A percentile compares a stretch with the other conserved stretches of the same genome.
These are phyloP conservation scores for Ruditapes philippinarum DNA, from an alignment of 1,140 invertebrate genomes.

Conservation along the genomic window DNA sequence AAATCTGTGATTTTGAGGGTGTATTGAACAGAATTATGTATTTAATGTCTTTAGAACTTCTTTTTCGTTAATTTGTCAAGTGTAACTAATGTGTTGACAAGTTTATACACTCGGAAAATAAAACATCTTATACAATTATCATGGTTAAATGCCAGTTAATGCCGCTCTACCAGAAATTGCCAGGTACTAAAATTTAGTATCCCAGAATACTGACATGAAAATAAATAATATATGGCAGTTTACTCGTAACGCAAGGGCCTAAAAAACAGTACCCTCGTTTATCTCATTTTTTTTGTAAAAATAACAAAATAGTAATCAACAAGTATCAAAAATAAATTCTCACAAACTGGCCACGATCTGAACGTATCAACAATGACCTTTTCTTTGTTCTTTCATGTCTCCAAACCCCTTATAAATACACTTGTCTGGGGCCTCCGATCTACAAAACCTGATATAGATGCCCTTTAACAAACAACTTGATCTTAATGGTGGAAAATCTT, in stretches of 20 bases:
- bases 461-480: constrained; percentile 38
- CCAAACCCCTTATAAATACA: constrained; percentile 3
- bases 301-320: constrained; percentile 87
- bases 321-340: constrained; percentile 89
- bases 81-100: too few species aligned
- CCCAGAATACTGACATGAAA: constrained; percentile 29
- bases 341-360: constrained; percentile 86
- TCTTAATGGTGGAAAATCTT: constrained; percentile 11
- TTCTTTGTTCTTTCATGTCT: constrained; percentile 33
- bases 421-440: constrained; percentile 4
- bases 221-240: constrained; percentile 54
- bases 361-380: constrained; percentile 84
- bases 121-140: too few species aligned
- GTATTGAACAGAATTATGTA: too few species aligned
- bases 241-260: constrained; percentile 40
- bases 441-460: constrained; percentile 42
- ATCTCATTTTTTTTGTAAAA: constrained; percentile 60
- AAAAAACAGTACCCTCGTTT: constrained; percentile 65
- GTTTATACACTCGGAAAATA: too few species aligned
- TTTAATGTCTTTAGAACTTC: too few species aligned
- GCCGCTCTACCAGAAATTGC: constrained; percentile 48
- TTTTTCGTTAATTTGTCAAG: too few species aligned
- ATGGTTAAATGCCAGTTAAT: constrained; percentile 27
- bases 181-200: not conserved
- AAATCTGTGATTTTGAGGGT: too few species aligned